Conservation (phyloP, 2,888 invertebrate genomes). For the Orthosia cruda region DNA sequence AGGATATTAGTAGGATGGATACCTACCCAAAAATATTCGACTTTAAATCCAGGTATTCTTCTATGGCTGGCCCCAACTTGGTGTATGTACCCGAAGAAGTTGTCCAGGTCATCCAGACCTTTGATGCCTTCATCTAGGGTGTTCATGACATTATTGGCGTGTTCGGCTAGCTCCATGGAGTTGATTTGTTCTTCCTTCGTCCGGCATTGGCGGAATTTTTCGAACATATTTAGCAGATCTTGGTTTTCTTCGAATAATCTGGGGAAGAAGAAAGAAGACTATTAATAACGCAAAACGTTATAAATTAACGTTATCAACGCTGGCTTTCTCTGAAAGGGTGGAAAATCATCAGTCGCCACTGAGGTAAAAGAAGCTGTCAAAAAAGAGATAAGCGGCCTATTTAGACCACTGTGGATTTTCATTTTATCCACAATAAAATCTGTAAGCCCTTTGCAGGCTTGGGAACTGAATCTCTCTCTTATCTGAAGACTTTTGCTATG, state of each 20-base stretch:
- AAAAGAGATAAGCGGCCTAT: no score
- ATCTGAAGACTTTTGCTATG: no score
- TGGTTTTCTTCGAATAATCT: conserved; percentile 97
- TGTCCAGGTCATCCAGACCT: conserved; percentile 96
- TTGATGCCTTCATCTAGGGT: conserved; percentile 97
- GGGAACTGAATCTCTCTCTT: no score
- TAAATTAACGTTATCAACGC: background rate
- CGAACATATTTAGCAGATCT: conserved; percentile 95
- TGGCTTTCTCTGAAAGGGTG: background rate
- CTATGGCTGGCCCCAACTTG: conserved; percentile 96
- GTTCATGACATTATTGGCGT: conserved; percentile 97
- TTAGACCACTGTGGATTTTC: no score
- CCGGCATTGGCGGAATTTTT: conserved; percentile 95
- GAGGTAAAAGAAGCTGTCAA: no score
- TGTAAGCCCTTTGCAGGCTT: no score
- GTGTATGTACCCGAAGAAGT: conserved; percentile 95
- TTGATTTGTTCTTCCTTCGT: conserved; percentile 96
- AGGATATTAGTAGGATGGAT: background rate
- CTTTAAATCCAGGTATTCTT: conserved; percentile 96
- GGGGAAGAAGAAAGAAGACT: conserved; percentile 68
- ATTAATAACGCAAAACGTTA: no score
- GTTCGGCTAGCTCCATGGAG: conserved; percentile 96
- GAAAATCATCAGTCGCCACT: no score
- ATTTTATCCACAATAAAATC: no score
- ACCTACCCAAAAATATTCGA: conserved; percentile 97